Evolutionary conservation across 2,797 vertebrate genomes (phyloP).

Genomic region (Gallinago nigripennis): DNA sequence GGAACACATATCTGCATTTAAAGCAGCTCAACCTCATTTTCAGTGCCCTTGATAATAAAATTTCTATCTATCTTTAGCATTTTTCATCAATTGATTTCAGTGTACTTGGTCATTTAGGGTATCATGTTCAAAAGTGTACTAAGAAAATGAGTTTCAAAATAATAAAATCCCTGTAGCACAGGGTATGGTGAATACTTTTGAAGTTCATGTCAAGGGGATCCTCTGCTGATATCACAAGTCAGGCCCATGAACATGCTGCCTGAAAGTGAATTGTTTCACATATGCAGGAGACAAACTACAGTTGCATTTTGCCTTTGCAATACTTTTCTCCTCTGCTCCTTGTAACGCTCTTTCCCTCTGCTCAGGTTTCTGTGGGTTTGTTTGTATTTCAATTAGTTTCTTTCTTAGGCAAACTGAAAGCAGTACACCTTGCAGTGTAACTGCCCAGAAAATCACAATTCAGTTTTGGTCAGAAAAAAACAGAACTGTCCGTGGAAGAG

Average conservation of each 20-base stretch:
- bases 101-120: background rate
- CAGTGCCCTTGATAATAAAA: slow-evolving; percentile 12
- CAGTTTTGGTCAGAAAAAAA: background rate
- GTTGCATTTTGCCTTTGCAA: background rate
- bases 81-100: slow-evolving; percentile 33
- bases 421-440: background rate
- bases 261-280: background rate
- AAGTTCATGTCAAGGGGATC: background rate
- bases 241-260: background rate
- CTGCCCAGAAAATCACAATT: background rate
- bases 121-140: background rate
- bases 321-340: background rate
- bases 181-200: background rate
- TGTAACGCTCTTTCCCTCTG: background rate
- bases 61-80: background rate
- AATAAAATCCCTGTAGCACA: background rate
- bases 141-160: background rate
- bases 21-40: slow-evolving; percentile 34
- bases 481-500: background rate
- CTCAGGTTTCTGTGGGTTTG: background rate
- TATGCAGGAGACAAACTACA: background rate
- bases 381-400: background rate
- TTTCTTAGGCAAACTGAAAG: background rate
- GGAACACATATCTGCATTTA: slow-evolving; percentile 39
- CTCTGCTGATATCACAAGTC: background rate